A percentile compares a stretch with the other conserved stretches of the same genome.
Evolutionary conservation across 2,797 vertebrate genomes (phyloP).

Genomic region (Buphagus erythrorhynchus): DNA sequence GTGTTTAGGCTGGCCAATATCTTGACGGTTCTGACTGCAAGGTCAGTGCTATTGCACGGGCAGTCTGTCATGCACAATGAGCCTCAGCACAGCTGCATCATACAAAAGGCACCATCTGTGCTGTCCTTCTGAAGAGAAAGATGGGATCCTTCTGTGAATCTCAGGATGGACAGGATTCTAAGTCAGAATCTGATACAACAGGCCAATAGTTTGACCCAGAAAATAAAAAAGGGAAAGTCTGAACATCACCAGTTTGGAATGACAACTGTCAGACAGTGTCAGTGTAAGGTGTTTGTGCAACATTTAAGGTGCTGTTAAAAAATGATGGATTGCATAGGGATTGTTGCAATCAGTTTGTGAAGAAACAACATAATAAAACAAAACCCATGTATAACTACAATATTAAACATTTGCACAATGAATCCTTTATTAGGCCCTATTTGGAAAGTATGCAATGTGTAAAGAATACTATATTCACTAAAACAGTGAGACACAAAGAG

Average conservation of each 20-base stretch:
- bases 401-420: background rate
- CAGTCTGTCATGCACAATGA: fast-evolving
- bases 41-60: fast-evolving
- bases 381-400: background rate
- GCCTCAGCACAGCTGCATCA: fast-evolving
- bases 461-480: background rate
- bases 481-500: background rate
- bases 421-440: background rate
- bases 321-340: background rate
- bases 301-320: background rate
- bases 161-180: background rate
- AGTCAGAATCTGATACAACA: background rate
- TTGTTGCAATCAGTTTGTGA: background rate
- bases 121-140: background rate
- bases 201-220: background rate
- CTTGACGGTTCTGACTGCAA: background rate
- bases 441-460: background rate
- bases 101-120: background rate
- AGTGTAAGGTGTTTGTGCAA: background rate
- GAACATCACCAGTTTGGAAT: fast-evolving
- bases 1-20: background rate
- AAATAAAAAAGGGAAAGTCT: background rate
- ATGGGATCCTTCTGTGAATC: background rate
- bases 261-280: background rate
- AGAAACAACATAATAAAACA: background rate